Conservation (phyloP, 2,113 vertebrate genomes). For the Hemibagrus wyckioides region DNA sequence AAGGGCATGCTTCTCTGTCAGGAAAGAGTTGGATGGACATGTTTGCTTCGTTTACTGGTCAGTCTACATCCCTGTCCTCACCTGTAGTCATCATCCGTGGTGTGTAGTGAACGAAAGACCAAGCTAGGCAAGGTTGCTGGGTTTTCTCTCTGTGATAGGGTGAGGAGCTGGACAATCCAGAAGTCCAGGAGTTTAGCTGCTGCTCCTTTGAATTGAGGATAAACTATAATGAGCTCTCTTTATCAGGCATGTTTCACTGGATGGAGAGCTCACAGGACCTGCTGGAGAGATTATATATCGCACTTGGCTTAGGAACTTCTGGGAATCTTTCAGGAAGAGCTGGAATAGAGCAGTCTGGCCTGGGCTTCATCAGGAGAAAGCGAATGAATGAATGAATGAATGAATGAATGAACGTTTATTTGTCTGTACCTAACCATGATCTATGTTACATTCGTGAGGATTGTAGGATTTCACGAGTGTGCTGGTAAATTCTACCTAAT, state of each 20-base stretch:
- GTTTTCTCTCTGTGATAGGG: not conserved
- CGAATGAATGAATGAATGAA: too few species aligned
- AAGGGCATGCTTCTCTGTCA: not conserved
- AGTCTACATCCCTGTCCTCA: not conserved
- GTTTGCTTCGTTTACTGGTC: not conserved
- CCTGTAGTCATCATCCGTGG: not conserved
- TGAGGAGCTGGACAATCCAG: not conserved
- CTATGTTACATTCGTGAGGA: too few species aligned
- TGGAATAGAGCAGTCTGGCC: not conserved
- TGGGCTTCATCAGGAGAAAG: not conserved
- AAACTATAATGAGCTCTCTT: not conserved
- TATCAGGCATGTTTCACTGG: not conserved
- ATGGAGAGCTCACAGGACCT: not conserved
- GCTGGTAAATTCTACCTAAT: too few species aligned
- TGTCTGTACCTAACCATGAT: too few species aligned
- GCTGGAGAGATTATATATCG: not conserved
- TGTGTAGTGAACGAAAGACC: too few species aligned
- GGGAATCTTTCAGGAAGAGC: not conserved
- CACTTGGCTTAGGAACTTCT: not conserved
- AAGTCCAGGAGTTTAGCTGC: not conserved
- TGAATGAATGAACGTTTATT: too few species aligned
- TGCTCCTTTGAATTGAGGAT: not conserved
- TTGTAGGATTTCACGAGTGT: too few species aligned
- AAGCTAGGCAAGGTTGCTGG: not conserved
- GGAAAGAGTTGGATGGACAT: not conserved